A percentile compares a stretch with the other conserved stretches of the same genome.
Conservation (phyloP, 1,140 invertebrate genomes). For the Diabrotica undecimpunctata region DNA sequence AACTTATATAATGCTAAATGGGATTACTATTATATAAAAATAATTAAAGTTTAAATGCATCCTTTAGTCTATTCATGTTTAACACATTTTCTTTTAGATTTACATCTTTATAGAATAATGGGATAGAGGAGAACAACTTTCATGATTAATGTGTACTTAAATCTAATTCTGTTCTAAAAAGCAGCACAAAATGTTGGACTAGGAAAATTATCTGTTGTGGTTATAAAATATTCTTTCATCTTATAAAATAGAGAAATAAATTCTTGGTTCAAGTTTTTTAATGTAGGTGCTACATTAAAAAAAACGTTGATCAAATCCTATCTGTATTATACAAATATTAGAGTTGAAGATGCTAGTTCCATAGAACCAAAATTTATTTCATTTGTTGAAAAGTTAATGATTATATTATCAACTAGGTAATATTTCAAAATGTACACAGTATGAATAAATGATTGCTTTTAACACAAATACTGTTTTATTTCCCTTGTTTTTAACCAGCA, state of each 20-base stretch:
- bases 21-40: no score
- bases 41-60: no score
- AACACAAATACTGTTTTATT: constrained; percentile 22
- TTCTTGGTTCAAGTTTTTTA: background rate
- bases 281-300: background rate
- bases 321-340: background rate
- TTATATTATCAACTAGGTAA: background rate
- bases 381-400: constrained; percentile 16
- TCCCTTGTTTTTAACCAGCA: background rate
- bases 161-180: background rate
- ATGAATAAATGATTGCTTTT: constrained; percentile 26
- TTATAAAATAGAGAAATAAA: background rate
- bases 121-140: background rate
- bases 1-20: no score
- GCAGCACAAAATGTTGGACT: background rate
- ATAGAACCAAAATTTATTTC: constrained; percentile 11
- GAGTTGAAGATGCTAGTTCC: background rate
- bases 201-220: background rate
- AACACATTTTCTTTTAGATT: no score
- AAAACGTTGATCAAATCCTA: background rate
- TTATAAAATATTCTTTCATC: background rate
- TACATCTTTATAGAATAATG: background rate
- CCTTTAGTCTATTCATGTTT: no score
- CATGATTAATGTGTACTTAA: background rate
- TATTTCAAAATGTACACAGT: constrained; percentile 18